Evolutionary conservation across 2,113 vertebrate species (phyloP), one percentile per base, ranked within the genome.

Genomic region (Salvelinus fontinalis): DNA sequence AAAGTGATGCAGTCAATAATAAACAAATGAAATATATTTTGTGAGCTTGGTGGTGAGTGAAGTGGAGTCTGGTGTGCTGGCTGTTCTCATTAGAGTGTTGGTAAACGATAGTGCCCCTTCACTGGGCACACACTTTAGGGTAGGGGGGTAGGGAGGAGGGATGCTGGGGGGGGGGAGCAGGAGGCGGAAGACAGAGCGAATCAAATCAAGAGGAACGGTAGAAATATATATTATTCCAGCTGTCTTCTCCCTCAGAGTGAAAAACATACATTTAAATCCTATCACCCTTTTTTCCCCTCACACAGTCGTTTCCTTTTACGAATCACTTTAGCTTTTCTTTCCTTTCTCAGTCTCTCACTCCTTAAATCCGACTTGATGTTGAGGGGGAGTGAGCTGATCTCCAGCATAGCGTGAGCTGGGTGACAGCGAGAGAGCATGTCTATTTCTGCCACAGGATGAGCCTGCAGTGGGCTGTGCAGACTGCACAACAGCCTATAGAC

Each of bases 11-110:
- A 91, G 94, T 95, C 96, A 97, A 95, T 95, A 96, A 95, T 95
- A 95, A 96, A 96, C 92, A 96, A 91, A 93, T 93, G 93, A 94
- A 95, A 95, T 95, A 44, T 93, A 96, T 97, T 97, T 96, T 95
- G 91, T 88, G 93, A 95, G 95, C 91, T 93, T 94, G 95, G 91
- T 60, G 93, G 94, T 94, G 97, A 94, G 94, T 96, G 96, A 96
- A 89, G 92, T 71, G 86, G 92, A 93, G 92, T 93, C 93, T 29
- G 89, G 89, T 80, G 89, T 91, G 83, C 78, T 91, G 92, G 75
- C 90, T 88, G 90, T 89, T 95, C 94, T 96, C 96, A 97, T 97
- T 95, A 97, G 94, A 3, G 87, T 94, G 95, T 73, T 83, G 91
- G 92, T 92, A 89, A 91, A 93, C 16, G 95, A 97, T 95, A 96